These are phyloP conservation scores for Trissolcus basalis DNA, from an alignment of 1,140 invertebrate species.

Conservation along the genomic window DNA sequence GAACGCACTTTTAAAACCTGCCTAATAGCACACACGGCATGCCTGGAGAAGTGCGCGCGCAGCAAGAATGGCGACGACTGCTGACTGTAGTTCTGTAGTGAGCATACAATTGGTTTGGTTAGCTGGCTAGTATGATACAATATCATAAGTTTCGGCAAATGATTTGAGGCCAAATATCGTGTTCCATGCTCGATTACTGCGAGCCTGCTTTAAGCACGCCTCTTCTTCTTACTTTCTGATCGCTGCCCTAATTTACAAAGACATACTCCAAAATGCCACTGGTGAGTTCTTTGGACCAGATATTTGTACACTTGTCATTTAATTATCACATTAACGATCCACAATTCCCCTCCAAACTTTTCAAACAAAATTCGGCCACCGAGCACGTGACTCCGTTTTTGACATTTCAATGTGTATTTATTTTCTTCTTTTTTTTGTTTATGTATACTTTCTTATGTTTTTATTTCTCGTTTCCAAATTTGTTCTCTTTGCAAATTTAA, in stretches of 20 bases:
- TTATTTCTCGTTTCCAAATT: no score
- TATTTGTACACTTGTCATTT: constrained; percentile 17
- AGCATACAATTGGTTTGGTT: constrained; percentile 37
- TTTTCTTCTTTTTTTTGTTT: no score
- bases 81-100: constrained; percentile 10
- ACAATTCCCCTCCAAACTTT: no score
- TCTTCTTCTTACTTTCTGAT: constrained; percentile 15
- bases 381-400: no score
- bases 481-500: no score
- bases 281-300: constrained; percentile 23
- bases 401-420: no score
- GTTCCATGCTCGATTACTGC: constrained; percentile 32
- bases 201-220: constrained; percentile 9
- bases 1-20: constrained; percentile 6
- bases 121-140: constrained; percentile 19
- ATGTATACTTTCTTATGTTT: no score
- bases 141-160: constrained; percentile 1
- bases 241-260: constrained; percentile 3
- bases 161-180: constrained; percentile 22
- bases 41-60: constrained; percentile 30
- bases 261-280: constrained; percentile 43
- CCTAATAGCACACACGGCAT: constrained; percentile 14
- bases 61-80: constrained; percentile 26
- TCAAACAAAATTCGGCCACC: no score
- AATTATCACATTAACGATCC: background rate